phyloP scores from a whole-genome alignment of 2,797 vertebrate species.

The Diglossa cyanea region DNA sequence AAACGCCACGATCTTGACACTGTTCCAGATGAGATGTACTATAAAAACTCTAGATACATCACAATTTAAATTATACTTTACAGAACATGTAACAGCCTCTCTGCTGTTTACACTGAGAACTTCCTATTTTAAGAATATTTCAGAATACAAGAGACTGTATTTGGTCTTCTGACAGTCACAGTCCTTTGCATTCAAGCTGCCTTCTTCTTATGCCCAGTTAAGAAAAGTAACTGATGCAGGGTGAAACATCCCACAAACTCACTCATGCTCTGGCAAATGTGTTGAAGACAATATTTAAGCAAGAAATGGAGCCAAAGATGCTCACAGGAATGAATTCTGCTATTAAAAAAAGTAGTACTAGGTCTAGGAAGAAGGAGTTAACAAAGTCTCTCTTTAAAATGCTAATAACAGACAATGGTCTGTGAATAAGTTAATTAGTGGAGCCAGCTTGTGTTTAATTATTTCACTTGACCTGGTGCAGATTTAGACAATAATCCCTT shows the following conservation, averaged over 20 bases:
- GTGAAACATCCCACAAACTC: neutral
- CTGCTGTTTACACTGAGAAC: neutral
- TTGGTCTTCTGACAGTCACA: neutral
- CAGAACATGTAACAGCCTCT: neutral
- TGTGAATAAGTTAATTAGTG: constrained; percentile 73
- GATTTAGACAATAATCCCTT: constrained; percentile 70
- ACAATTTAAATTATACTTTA: neutral
- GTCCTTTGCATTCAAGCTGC: neutral
- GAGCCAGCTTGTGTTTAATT: constrained; percentile 69
- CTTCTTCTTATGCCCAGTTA: neutral
- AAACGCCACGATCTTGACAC: neutral
- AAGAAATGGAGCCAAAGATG: neutral
- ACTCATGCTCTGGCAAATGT: neutral
- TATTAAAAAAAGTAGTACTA: neutral
- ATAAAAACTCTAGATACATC: neutral
- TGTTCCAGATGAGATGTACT: neutral
- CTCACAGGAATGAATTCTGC: neutral
- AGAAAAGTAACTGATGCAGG: neutral
- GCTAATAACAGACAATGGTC: constrained; percentile 69
- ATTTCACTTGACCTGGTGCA: constrained; percentile 70
- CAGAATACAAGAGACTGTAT: neutral
- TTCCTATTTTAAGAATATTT: neutral
- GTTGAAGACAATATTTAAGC: neutral
- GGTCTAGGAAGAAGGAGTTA: constrained; percentile 41
- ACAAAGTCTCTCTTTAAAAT: constrained; percentile 49